Percentiles rank a stretch among this genome's conserved stretches.
Evolutionary conservation across 2,113 vertebrate genomes (phyloP).

Genomic region (Rhadina sibilatrix): DNA sequence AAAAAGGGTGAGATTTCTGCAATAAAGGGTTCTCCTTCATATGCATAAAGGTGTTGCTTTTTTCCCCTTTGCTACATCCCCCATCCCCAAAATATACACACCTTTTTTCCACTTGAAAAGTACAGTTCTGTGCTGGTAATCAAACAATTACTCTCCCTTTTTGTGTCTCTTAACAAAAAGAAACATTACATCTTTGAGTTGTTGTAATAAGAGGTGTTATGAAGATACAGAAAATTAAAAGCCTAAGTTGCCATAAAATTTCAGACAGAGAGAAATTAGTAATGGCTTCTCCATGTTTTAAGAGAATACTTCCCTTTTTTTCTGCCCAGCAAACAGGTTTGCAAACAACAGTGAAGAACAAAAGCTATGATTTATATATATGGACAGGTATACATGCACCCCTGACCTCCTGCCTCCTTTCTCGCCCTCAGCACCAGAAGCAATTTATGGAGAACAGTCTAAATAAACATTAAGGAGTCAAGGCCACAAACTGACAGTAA

Average conservation of each 20-base stretch:
- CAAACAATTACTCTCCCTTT: background rate
- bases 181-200: conserved; percentile 55
- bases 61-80: background rate
- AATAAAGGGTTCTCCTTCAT: background rate
- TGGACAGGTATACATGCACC: conserved; percentile 74
- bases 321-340: conserved; percentile 66
- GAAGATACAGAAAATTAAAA: conserved; percentile 71
- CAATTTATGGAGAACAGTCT: conserved; percentile 81
- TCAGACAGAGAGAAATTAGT: conserved; percentile 47
- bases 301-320: conserved; percentile 65
- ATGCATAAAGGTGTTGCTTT: too few species aligned
- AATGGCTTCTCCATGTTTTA: conserved; percentile 56
- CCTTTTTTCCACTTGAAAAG: background rate
- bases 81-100: background rate
- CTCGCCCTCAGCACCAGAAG: conserved; percentile 68
- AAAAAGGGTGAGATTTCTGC: background rate
- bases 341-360: conserved; percentile 71
- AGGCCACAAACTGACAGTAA: conserved; percentile 79
- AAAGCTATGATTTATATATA: conserved; percentile 81
- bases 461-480: conserved; percentile 84
- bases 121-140: background rate
- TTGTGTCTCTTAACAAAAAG: conserved; percentile 10
- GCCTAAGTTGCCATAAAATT: conserved; percentile 49
- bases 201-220: conserved; percentile 32
- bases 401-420: conserved; percentile 68